Evolutionary conservation across 2,113 vertebrate species (phyloP), one percentile per base, ranked within the genome.

Genomic region (Epinephelus lanceolatus): DNA sequence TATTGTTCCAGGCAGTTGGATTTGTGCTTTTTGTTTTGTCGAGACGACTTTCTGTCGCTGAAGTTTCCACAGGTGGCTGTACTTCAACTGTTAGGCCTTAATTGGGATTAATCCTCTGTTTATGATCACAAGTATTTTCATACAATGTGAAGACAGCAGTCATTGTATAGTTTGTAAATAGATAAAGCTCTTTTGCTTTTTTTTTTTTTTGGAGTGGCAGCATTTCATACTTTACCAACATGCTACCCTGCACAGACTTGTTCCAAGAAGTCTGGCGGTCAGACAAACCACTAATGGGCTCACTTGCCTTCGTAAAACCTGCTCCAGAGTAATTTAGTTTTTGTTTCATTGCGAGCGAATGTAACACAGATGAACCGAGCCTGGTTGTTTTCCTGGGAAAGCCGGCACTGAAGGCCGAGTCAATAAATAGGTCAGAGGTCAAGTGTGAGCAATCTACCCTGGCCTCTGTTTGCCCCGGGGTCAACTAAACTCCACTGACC

Each of bases 381-480:
- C 1, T 0, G 53, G 10, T 23, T 7, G 9, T 65, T 55, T 55
- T 80, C 13, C 52, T 52, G 88, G 75, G 68, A 86, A 87, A 79
- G 9, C 27, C 67, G 25, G 56, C 25, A 62, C 27, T 6, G 6
- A 80, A 61, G 56, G 80, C 40, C 2, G 9, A 87, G 67, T 85
- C 80, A 86, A 30, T 12, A 82, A 87, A 79, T 47, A 62, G 70
- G 83, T 86, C 80, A 78, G 71, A 80, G 91, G 71, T 91, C 76
- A 89, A 88, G 69, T 86, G 85, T 62, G 81, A 89, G 76, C 47
- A 37, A 55, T 80, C 73, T 52, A 45, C 27, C 12, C 1, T 37
- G 23, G 55, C 62, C 51, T 74, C 60, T 27, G 71, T 89, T 80
- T 84, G 59, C 61, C 70, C 42, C 17, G 14, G n/a, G 40, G 55